phyloP scores from a whole-genome alignment of 2,113 vertebrate species.

The Megaceryle torquata region DNA sequence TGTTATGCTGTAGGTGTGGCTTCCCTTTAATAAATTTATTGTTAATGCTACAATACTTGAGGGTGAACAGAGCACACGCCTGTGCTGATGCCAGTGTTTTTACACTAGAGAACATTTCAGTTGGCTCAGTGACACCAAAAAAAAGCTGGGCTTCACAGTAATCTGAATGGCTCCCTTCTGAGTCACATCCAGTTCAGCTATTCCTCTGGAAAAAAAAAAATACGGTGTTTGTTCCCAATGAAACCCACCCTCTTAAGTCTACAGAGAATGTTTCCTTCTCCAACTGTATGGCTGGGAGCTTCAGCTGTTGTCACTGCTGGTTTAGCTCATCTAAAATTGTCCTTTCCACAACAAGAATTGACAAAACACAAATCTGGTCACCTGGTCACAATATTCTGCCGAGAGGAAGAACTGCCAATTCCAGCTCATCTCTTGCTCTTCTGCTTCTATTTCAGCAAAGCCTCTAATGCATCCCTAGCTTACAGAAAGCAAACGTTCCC shows the following conservation, averaged over 20 bases:
- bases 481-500: slow-evolving; percentile 43
- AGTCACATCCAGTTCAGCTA: slow-evolving; percentile 14
- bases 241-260: background rate
- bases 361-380: slow-evolving; percentile 63
- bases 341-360: slow-evolving; percentile 20
- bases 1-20: background rate
- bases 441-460: slow-evolving; percentile 48
- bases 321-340: slow-evolving; percentile 13
- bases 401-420: background rate
- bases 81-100: background rate
- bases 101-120: background rate
- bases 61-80: background rate
- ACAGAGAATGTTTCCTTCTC: slow-evolving; percentile 29
- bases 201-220: background rate
- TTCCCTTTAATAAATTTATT: background rate
- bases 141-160: background rate
- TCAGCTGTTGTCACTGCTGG: background rate
- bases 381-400: slow-evolving; percentile 40
- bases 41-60: background rate
- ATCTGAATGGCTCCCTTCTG: slow-evolving; percentile 6
- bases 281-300: slow-evolving; percentile 11
- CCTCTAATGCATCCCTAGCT: slow-evolving; percentile 33
- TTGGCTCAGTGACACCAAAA: background rate
- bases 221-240: background rate
- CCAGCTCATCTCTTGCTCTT: slow-evolving; percentile 54